Evolutionary conservation across 2,113 vertebrate genomes (phyloP).

Genomic region (Muntiacus muntjak): DNA sequence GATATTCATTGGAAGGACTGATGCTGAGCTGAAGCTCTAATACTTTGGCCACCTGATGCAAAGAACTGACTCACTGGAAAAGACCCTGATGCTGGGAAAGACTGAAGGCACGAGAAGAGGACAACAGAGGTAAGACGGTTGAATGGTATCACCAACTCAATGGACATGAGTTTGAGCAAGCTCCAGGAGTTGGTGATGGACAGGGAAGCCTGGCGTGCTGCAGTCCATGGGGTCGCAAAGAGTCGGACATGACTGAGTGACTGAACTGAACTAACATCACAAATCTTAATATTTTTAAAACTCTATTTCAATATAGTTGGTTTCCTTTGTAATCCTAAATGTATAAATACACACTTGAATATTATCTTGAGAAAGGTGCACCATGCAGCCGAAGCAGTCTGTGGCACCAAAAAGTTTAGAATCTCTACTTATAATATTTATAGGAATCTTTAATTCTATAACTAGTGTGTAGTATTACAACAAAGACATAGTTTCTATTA

Average conservation of each 20-base stretch:
- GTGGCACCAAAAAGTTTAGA: not conserved
- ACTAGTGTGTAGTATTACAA: not conserved
- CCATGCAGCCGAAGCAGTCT: not conserved
- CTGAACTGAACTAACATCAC: not conserved
- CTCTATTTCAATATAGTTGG: not conserved
- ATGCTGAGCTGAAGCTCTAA: not conserved
- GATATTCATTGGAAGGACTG: not conserved
- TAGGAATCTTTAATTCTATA: not conserved
- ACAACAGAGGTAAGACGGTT: not conserved
- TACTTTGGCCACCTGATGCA: not conserved
- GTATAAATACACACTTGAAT: not conserved
- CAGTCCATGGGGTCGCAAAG: not conserved
- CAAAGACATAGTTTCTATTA: not conserved
- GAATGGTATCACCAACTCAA: not conserved
- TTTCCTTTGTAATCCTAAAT: not conserved
- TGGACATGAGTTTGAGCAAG: not conserved
- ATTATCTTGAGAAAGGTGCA: not conserved
- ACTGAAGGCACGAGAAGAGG: not conserved
- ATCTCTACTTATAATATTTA: not conserved
- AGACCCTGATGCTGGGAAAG: not conserved
- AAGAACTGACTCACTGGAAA: not conserved
- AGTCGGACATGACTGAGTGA: not conserved
- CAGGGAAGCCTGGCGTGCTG: not conserved
- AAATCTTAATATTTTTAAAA: slow-evolving; percentile 1
- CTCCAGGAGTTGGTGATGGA: not conserved